These are phyloP conservation scores for Sisyra terminalis DNA, from an alignment of 2,888 invertebrate genomes.

Conservation along the genomic window DNA sequence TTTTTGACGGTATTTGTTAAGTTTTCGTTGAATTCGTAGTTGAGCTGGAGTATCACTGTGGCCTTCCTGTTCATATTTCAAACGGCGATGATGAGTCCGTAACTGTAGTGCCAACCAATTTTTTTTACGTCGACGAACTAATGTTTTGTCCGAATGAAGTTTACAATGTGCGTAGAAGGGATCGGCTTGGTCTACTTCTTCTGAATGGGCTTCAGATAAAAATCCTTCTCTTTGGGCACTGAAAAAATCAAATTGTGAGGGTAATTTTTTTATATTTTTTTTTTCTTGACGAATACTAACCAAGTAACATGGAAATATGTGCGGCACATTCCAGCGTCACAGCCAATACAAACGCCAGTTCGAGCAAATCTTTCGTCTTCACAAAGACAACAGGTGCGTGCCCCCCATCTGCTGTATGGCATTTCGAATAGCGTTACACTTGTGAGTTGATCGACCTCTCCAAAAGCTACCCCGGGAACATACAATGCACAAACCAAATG, in stretches of 20 bases:
- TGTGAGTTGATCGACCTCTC: constrained; percentile 80
- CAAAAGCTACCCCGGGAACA: constrained; percentile 93
- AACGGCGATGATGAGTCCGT: constrained; percentile 50
- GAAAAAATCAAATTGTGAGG: constrained; percentile 10
- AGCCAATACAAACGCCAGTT: constrained; percentile 90
- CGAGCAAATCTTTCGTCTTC: constrained; percentile 72
- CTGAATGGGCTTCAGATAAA: constrained; percentile 80
- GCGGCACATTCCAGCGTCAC: constrained; percentile 97
- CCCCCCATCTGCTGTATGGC: constrained; percentile 95
- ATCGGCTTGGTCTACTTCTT: constrained; percentile 83
- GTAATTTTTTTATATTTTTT: not conserved
- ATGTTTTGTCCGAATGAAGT: constrained; percentile 82
- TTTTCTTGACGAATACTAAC: constrained; percentile 26
- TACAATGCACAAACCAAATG: constrained; percentile 96
- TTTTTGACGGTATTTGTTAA: constrained; percentile 72
- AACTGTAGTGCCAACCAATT: constrained; percentile 80
- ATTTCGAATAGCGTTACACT: constrained; percentile 93
- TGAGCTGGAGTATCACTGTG: constrained; percentile 50
- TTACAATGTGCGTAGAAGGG: constrained; percentile 96
- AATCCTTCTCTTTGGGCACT: constrained; percentile 89
- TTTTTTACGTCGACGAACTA: constrained; percentile 60
- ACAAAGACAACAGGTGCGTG: constrained; percentile 81
- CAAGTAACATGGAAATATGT: constrained; percentile 97
- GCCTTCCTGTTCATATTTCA: constrained; percentile 39
- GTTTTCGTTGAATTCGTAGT: constrained; percentile 58